Conservation (phyloP, 2,888 invertebrate genomes). For the Philonicus albiceps region DNA sequence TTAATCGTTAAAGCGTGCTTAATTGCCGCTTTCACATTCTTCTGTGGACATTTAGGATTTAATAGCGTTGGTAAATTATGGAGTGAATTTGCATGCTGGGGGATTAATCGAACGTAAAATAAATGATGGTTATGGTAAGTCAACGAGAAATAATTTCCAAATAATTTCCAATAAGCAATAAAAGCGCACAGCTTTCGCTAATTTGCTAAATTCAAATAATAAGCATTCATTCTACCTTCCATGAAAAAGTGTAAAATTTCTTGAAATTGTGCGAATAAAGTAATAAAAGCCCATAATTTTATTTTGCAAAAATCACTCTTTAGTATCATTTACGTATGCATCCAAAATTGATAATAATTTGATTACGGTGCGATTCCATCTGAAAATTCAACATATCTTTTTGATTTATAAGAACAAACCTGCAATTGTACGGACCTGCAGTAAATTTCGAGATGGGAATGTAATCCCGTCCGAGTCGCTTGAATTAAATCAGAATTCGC, state of each 20-base stretch:
- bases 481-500: neutral
- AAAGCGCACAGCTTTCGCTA: no score
- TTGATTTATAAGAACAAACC: neutral
- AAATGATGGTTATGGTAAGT: neutral
- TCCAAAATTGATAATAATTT: neutral
- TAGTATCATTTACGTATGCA: neutral
- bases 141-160: neutral
- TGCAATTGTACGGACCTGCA: neutral
- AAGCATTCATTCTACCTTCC: neutral
- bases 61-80: neutral
- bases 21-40: neutral
- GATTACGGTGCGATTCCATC: neutral
- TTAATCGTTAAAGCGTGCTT: neutral
- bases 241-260: neutral
- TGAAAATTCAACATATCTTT: neutral
- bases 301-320: neutral
- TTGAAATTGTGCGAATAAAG: no score
- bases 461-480: neutral
- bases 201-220: neutral
- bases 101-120: neutral
- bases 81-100: neutral
- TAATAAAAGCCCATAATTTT: neutral
- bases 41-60: neutral
- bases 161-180: no score
- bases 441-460: neutral